These are phyloP conservation scores for Liposcelis brunnea DNA, from an alignment of 2,888 invertebrate genomes.

Conservation along the genomic window DNA sequence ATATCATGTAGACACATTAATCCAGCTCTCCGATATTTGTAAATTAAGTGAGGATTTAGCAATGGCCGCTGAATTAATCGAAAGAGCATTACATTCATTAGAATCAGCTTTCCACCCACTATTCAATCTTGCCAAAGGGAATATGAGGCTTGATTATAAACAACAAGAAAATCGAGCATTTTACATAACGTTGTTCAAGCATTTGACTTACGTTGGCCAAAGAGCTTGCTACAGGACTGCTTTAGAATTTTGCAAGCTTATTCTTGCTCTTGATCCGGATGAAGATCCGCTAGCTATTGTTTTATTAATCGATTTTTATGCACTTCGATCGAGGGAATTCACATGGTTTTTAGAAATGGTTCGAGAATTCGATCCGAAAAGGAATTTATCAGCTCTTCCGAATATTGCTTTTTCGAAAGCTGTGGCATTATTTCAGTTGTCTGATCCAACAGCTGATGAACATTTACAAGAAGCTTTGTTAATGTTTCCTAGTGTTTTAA, in stretches of 20 bases:
- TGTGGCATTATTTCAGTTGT: conserved; percentile 46
- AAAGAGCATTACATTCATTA: conserved; percentile 55
- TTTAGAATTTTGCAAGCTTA: conserved; percentile 68
- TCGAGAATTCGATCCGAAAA: conserved; percentile 38
- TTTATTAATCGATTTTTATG: conserved; percentile 66
- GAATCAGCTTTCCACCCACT: conserved; percentile 64
- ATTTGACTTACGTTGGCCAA: conserved; percentile 57
- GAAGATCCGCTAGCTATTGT: conserved; percentile 60
- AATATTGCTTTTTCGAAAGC: conserved; percentile 73
- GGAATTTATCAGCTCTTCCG: conserved; percentile 65
- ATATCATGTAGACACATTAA: conserved; percentile 62
- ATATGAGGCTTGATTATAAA: conserved; percentile 56
- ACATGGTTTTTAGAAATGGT: conserved; percentile 42
- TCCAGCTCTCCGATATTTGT: conserved; percentile 66
- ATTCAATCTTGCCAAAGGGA: conserved; percentile 57
- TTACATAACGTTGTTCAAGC: conserved; percentile 65
- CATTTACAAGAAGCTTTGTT: conserved; percentile 57
- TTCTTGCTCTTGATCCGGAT: conserved; percentile 59
- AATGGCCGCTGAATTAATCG: conserved; percentile 60
- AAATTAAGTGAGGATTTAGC: conserved; percentile 60
- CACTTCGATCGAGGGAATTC: conserved; percentile 55
- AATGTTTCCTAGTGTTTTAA: conserved; percentile 64
- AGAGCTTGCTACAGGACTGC: conserved; percentile 71
- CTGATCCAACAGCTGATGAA: conserved; percentile 34
- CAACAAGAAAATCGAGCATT: conserved; percentile 68